A percentile compares a stretch with the other conserved stretches of the same genome.
These are phyloP conservation scores for Apis laboriosa DNA, from an alignment of 1,140 invertebrate genomes.

Conservation along the genomic window DNA sequence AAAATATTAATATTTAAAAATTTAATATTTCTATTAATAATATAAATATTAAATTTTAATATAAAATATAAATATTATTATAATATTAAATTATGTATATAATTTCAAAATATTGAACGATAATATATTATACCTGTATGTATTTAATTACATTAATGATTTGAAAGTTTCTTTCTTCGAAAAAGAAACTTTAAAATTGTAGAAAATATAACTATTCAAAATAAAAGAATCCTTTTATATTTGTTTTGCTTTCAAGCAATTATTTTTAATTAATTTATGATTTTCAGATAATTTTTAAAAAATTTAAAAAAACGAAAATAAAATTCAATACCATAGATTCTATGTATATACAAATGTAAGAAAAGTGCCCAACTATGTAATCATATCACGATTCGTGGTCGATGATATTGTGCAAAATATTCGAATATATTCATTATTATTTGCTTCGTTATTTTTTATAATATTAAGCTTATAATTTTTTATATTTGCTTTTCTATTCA, in stretches of 20 bases:
- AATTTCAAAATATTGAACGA: neutral
- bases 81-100: too few species aligned
- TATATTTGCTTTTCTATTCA: neutral
- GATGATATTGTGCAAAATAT: conserved; percentile 60
- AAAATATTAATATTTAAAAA: neutral
- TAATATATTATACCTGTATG: neutral
- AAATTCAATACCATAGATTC: conserved; percentile 52
- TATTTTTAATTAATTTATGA: neutral
- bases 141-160: neutral
- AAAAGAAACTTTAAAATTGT: neutral
- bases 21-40: neutral
- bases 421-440: too few species aligned
- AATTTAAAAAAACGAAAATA: conserved; percentile 29
- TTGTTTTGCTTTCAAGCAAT: neutral
- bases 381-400: conserved; percentile 61
- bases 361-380: conserved; percentile 64
- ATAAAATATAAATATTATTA: too few species aligned
- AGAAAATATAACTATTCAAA: neutral
- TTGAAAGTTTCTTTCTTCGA: neutral
- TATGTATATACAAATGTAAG: conserved; percentile 65
- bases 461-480: neutral
- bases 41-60: too few species aligned
- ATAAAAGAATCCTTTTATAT: neutral
- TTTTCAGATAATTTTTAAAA: neutral
- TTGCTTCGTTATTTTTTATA: neutral